Percentiles rank a stretch among this genome's conserved stretches.
Evolutionary conservation across 2,113 vertebrate genomes (phyloP).

Genomic region (Cygnus buccinator): DNA sequence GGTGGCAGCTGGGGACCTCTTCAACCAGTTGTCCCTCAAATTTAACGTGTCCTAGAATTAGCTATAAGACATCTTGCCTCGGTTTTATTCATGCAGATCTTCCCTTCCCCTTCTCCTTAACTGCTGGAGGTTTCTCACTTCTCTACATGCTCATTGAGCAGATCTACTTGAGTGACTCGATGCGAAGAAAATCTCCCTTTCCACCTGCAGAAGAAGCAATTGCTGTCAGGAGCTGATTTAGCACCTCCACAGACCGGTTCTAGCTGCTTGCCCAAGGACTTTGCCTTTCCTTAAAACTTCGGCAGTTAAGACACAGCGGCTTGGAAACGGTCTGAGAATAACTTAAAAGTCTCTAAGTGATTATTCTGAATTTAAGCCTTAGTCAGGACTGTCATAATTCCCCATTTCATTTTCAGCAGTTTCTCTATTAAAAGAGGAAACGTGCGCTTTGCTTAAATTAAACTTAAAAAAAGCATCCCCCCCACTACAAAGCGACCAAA

Average conservation of each 20-base stretch:
- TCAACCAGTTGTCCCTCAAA: neutral
- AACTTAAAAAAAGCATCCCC: neutral
- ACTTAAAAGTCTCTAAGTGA: neutral
- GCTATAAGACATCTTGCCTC: fast-evolving
- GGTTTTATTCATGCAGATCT: neutral
- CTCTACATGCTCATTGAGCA: neutral
- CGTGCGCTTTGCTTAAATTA: neutral
- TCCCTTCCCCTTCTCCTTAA: neutral
- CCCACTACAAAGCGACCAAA: neutral
- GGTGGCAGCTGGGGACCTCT: fast-evolving
- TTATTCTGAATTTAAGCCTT: neutral
- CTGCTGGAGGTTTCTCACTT: neutral
- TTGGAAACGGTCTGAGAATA: neutral
- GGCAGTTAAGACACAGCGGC: neutral
- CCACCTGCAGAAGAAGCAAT: neutral
- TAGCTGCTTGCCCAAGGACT: neutral
- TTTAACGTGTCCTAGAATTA: neutral
- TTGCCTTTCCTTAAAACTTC: neutral
- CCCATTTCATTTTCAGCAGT: neutral
- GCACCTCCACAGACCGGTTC: neutral
- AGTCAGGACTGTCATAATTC: neutral
- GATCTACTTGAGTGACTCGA: neutral
- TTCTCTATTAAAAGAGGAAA: neutral
- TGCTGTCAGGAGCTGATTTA: neutral
- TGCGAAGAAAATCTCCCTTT: neutral